Evolutionary conservation across 2,888 invertebrate species (phyloP).

Genomic region (Sicus ferrugineus): DNA sequence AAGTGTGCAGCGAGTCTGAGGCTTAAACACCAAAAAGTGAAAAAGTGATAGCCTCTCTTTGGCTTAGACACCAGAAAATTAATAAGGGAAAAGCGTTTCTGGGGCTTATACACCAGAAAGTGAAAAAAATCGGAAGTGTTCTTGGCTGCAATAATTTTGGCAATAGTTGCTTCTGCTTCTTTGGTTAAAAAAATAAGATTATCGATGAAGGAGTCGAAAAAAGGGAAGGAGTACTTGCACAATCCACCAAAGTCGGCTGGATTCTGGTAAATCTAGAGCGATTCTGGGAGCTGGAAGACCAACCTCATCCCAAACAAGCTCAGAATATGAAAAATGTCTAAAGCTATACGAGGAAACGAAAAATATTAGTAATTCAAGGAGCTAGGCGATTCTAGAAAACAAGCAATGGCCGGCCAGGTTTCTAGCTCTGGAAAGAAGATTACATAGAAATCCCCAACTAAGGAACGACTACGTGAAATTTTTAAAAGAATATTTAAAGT

Average conservation of each 20-base stretch:
- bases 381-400: too few species aligned
- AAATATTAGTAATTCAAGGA: neutral
- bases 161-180: too few species aligned
- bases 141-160: too few species aligned
- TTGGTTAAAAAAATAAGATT: too few species aligned
- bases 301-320: neutral
- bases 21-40: too few species aligned
- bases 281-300: neutral
- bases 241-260: neutral
- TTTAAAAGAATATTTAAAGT: constrained; percentile 24
- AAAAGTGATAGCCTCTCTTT: too few species aligned
- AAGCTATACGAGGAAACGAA: neutral
- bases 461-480: constrained; percentile 20
- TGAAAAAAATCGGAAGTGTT: too few species aligned
- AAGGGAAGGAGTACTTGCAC: neutral
- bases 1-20: too few species aligned
- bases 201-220: neutral
- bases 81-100: too few species aligned
- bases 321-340: neutral
- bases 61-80: too few species aligned
- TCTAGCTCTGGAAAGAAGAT: constrained; percentile 12
- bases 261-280: neutral
- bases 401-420: neutral
- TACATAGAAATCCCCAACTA: neutral
- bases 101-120: too few species aligned